phyloP scores from a whole-genome alignment of 2,797 vertebrate genomes.

The Miichthys miiuy region DNA sequence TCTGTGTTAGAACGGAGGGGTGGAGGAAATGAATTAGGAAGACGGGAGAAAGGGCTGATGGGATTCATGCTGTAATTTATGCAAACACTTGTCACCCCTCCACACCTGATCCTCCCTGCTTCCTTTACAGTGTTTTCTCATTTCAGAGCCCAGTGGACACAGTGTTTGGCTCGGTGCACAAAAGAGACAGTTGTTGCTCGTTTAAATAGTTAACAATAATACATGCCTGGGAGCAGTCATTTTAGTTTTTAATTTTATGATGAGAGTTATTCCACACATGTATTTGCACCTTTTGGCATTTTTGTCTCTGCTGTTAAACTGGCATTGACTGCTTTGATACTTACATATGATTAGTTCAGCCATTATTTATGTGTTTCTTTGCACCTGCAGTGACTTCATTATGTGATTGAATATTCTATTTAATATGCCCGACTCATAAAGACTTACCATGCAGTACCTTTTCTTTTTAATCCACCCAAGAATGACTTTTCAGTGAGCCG shows the following conservation, averaged over 20 bases:
- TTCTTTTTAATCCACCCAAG: not conserved
- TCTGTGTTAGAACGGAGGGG: slow-evolving; percentile 12
- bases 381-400: not conserved
- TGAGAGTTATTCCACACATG: not conserved
- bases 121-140: slow-evolving; percentile 39
- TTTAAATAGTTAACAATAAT: slow-evolving; percentile 35
- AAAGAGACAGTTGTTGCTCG: slow-evolving; percentile 32
- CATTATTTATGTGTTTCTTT: not conserved
- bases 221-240: slow-evolving; percentile 14
- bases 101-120: slow-evolving; percentile 49
- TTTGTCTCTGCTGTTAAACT: not conserved
- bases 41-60: slow-evolving; percentile 32
- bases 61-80: slow-evolving; percentile 58
- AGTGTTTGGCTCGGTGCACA: slow-evolving; percentile 21
- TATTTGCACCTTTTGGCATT: not conserved
- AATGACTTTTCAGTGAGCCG: not conserved
- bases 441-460: not conserved
- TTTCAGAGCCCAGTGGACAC: slow-evolving; percentile 53
- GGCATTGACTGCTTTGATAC: not conserved
- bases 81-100: slow-evolving; percentile 42
- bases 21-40: slow-evolving; percentile 46
- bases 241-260: slow-evolving; percentile 29
- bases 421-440: not conserved
- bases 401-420: not conserved
- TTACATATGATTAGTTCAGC: not conserved